These are phyloP conservation scores for Nephrotoma guestfalica DNA, from an alignment of 2,888 invertebrate genomes.

Conservation along the genomic window DNA sequence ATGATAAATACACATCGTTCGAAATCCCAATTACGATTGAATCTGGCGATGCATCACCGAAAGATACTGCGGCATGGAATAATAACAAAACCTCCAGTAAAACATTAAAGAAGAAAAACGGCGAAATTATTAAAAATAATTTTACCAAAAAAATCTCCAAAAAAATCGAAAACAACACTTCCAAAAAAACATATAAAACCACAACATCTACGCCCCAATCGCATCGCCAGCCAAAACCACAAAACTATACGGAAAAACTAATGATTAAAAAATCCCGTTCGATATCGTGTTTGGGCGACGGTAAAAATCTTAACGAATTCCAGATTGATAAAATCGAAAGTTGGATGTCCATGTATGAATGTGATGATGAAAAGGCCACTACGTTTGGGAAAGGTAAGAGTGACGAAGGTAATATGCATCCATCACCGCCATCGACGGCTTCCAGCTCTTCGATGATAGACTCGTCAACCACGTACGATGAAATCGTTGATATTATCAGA, in stretches of 20 bases:
- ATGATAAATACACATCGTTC: neutral
- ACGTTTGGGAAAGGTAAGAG: neutral
- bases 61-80: neutral
- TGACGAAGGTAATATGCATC: neutral
- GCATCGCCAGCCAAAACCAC: neutral
- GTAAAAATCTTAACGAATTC: slow-evolving; percentile 28
- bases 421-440: neutral
- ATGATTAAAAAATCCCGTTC: slow-evolving; percentile 16
- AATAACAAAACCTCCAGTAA: neutral
- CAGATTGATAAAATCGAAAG: slow-evolving; percentile 32
- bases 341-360: slow-evolving; percentile 30
- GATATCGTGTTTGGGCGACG: slow-evolving; percentile 20
- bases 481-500: slow-evolving; percentile 31
- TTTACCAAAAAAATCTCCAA: neutral
- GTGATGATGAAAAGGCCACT: neutral
- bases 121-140: neutral
- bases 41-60: neutral
- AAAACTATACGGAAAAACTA: neutral
- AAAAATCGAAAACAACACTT: neutral
- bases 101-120: neutral
- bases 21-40: neutral
- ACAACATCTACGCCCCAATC: neutral
- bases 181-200: slow-evolving; percentile 3
- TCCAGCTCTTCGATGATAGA: slow-evolving; percentile 15
- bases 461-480: slow-evolving; percentile 29